Evolutionary conservation across 2,113 vertebrate genomes (phyloP).

Genomic region (Mungos mungo): DNA sequence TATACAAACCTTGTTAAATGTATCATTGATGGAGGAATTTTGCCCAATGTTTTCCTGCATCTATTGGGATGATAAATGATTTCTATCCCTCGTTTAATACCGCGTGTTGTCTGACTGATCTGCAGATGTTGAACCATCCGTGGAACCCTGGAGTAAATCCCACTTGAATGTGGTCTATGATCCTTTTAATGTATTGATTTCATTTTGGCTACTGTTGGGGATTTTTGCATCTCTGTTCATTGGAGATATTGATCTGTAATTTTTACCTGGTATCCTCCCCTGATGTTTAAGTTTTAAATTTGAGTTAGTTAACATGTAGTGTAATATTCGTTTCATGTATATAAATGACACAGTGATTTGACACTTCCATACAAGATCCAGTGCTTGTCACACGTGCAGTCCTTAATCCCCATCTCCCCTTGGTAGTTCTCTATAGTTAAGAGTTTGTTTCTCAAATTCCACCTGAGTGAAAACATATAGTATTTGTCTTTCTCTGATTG

Average conservation of each 20-base stretch:
- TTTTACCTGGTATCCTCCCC: background rate
- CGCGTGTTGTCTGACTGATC: too few species aligned
- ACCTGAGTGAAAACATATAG: too few species aligned
- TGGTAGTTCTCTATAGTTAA: background rate
- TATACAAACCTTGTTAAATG: background rate
- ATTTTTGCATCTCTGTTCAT: background rate
- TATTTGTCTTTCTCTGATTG: too few species aligned
- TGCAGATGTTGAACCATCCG: background rate
- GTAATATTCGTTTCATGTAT: background rate
- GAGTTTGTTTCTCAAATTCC: too few species aligned
- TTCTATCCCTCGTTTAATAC: background rate
- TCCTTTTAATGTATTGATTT: background rate
- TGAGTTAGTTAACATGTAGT: background rate
- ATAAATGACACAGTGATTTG: background rate
- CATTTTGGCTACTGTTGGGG: background rate
- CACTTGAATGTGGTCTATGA: background rate
- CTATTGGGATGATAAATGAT: background rate
- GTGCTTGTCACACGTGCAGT: background rate
- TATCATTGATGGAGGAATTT: background rate
- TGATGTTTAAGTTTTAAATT: background rate
- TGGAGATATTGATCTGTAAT: background rate
- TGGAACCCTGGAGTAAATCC: background rate
- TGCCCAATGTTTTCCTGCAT: background rate
- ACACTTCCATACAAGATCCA: background rate
- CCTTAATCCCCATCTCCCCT: background rate